A percentile compares a stretch with the other conserved stretches of the same genome.
Conservation (phyloP, 2,797 vertebrate genomes). For the Takifugu ocellatus region DNA sequence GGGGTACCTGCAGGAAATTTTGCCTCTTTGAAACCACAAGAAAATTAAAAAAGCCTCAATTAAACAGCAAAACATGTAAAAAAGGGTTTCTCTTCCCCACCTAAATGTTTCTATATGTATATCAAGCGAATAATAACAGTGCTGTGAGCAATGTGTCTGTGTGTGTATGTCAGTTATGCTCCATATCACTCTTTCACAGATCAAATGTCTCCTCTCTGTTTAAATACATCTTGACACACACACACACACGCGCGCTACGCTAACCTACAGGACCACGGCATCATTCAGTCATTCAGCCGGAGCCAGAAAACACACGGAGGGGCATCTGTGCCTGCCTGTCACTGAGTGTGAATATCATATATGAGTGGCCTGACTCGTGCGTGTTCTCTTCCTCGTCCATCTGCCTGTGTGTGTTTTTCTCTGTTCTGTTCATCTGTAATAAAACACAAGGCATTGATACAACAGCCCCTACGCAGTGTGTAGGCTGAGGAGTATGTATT, state of each 20-base stretch:
- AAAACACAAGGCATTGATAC: slow-evolving; percentile 52
- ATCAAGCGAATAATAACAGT: too few relatives aligned
- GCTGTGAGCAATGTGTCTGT: background rate
- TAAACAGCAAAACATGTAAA: too few relatives aligned
- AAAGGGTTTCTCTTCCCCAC: too few relatives aligned
- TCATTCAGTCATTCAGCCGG: slow-evolving; percentile 38
- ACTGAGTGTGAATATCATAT: slow-evolving; percentile 15
- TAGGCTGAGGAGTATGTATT: slow-evolving; percentile 24
- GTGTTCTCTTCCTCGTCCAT: background rate
- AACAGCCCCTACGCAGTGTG: slow-evolving; percentile 26
- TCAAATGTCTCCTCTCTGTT: slow-evolving; percentile 22
- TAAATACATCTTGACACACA: slow-evolving; percentile 24
- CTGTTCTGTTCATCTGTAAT: slow-evolving; percentile 61
- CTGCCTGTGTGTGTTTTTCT: slow-evolving; percentile 20
- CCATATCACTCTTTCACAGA: slow-evolving; percentile 28
- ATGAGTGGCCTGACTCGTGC: background rate
- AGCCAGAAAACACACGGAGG: slow-evolving; percentile 27
- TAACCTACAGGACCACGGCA: slow-evolving; percentile 21
- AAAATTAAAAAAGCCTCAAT: too few relatives aligned
- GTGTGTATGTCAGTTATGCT: slow-evolving; percentile 34
- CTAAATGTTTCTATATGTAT: too few relatives aligned
- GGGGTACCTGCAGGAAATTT: too few relatives aligned
- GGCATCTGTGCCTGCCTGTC: slow-evolving; percentile 30
- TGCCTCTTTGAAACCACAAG: too few relatives aligned
- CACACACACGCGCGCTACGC: slow-evolving; percentile 23